Evolutionary conservation across 2,888 invertebrate species (phyloP).

Genomic region (Zaprionus bogoriensis): DNA sequence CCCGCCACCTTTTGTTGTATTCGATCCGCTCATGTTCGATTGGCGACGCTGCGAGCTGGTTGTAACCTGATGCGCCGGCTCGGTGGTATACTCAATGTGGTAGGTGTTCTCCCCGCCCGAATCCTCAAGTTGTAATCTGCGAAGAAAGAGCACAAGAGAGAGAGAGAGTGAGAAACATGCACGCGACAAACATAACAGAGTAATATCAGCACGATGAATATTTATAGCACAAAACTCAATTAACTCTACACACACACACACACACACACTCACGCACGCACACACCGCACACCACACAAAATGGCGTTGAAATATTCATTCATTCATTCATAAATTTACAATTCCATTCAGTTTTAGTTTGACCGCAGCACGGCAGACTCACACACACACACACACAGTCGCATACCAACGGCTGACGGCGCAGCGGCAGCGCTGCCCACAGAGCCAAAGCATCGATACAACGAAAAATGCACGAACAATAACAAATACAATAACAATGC

Average conservation of each 20-base stretch:
- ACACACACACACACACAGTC: constrained; percentile 16
- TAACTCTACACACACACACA: constrained; percentile 43
- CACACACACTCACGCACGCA: constrained; percentile 21
- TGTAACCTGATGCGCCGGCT: constrained; percentile 68
- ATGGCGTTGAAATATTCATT: constrained; percentile 64
- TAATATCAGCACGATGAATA: constrained; percentile 15
- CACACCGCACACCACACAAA: constrained; percentile 6
- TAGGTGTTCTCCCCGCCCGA: constrained; percentile 81
- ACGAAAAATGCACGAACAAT: constrained; percentile 47
- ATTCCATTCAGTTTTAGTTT: constrained; percentile 75
- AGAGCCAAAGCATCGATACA: constrained; percentile 42
- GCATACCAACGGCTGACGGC: constrained; percentile 1
- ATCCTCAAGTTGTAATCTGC: constrained; percentile 82
- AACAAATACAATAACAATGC: constrained; percentile 42
- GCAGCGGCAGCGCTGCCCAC: constrained; percentile 32
- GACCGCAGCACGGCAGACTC: constrained; percentile 35
- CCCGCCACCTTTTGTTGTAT: constrained; percentile 67
- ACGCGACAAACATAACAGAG: background rate
- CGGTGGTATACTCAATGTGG: constrained; percentile 76
- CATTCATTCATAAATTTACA: constrained; percentile 78
- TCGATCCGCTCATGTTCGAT: constrained; percentile 71
- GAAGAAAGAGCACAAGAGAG: constrained; percentile 23
- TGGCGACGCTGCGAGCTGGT: constrained; percentile 67
- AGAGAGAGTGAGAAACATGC: background rate
- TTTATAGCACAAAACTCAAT: constrained; percentile 56